phyloP scores from a whole-genome alignment of 2,797 vertebrate genomes.

The Anguilla obscura region DNA sequence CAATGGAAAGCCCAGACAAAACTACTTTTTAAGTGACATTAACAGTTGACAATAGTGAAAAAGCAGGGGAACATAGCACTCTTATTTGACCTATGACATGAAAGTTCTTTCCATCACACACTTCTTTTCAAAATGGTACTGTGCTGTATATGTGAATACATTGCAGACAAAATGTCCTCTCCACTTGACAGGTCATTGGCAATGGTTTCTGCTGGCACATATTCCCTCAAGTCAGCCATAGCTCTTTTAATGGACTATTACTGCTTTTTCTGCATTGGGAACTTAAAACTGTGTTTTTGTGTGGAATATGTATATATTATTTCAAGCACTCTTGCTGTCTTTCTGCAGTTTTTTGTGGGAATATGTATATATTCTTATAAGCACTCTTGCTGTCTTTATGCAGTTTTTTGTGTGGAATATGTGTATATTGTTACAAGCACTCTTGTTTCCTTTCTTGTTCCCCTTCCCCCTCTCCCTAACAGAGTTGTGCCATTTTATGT shows the following conservation, averaged over 20 bases:
- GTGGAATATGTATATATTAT: neutral
- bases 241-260: neutral
- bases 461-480: neutral
- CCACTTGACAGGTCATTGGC: neutral
- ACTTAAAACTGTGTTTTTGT: neutral
- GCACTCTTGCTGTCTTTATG: too few relatives aligned
- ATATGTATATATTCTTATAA: too few relatives aligned
- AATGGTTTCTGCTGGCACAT: neutral
- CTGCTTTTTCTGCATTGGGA: neutral
- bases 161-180: neutral
- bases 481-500: neutral
- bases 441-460: neutral
- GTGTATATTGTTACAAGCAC: neutral
- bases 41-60: neutral
- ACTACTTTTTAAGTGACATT: neutral
- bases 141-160: neutral
- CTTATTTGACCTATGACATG: neutral
- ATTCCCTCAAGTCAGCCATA: neutral
- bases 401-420: neutral
- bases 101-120: neutral
- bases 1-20: neutral
- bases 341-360: neutral
- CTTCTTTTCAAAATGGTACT: neutral
- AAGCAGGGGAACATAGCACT: neutral
- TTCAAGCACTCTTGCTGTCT: neutral